phyloP scores from a whole-genome alignment of 2,113 vertebrate genomes.

The Catagonus wagneri region DNA sequence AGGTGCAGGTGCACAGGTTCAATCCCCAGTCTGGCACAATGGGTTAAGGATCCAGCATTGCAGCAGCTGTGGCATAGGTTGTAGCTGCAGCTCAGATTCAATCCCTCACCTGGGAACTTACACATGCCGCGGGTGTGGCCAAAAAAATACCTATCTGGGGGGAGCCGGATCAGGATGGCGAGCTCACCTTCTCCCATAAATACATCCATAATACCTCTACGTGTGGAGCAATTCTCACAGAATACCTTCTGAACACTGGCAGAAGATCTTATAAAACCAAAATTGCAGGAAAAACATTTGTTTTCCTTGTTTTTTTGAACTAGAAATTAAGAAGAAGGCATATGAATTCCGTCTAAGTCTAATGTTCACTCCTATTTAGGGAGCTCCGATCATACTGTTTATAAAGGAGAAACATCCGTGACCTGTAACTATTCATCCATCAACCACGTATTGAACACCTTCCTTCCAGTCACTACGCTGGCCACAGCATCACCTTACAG shows the following conservation, averaged over 20 bases:
- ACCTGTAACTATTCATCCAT: background rate
- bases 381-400: background rate
- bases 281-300: background rate
- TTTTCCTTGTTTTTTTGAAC: background rate
- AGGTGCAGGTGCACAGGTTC: no score
- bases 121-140: no score
- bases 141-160: background rate
- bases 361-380: background rate
- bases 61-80: no score
- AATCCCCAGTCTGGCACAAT: no score
- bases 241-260: background rate
- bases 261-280: background rate
- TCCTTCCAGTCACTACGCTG: background rate
- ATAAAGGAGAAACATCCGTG: background rate
- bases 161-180: background rate
- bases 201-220: background rate
- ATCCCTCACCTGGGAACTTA: no score
- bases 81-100: no score
- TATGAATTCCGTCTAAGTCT: background rate
- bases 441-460: slow-evolving; percentile 1
- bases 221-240: background rate
- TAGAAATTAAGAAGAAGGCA: slow-evolving; percentile 7
- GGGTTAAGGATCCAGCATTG: no score
- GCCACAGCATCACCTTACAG: background rate
- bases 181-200: background rate